These are phyloP conservation scores for Amblyjoppa fuscipennis DNA, from an alignment of 2,888 invertebrate species.

Conservation along the genomic window DNA sequence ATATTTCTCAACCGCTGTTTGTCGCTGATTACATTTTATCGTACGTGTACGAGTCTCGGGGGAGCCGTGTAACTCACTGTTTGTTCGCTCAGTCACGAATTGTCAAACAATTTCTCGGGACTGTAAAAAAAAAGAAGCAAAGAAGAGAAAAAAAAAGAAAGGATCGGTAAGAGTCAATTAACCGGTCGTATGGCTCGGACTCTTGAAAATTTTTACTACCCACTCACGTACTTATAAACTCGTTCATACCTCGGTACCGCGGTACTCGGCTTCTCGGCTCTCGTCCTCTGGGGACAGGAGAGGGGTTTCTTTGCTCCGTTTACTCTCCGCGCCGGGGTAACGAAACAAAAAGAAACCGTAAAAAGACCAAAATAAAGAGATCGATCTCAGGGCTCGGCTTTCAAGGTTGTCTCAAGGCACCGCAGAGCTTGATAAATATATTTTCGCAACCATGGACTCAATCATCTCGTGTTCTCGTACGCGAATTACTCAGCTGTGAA, in stretches of 20 bases:
- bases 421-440: constrained; percentile 9
- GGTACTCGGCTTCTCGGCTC: constrained; percentile 10
- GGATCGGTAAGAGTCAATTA: constrained; percentile 15
- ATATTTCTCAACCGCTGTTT: constrained; percentile 27
- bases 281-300: not conserved
- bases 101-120: constrained; percentile 20
- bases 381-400: constrained; percentile 8
- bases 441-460: constrained; percentile 7
- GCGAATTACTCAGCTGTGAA: not conserved
- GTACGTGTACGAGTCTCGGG: not conserved
- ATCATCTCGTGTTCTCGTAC: constrained; percentile 13
- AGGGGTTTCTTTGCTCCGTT: constrained; percentile 1
- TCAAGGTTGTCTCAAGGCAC: not conserved
- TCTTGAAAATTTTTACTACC: constrained; percentile 4
- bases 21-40: constrained; percentile 18
- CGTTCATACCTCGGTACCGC: not conserved
- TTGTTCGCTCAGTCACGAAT: constrained; percentile 5
- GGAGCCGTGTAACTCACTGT: not conserved
- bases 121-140: not conserved
- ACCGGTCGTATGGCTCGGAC: constrained; percentile 8
- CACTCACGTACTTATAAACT: constrained; percentile 24
- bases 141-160: not conserved
- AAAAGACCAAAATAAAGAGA: constrained; percentile 11
- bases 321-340: constrained; percentile 1
- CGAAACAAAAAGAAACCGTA: not conserved